Base-by-base conservation (phyloP, 2,888 invertebrate species). In the Germaria angustata region DNA sequence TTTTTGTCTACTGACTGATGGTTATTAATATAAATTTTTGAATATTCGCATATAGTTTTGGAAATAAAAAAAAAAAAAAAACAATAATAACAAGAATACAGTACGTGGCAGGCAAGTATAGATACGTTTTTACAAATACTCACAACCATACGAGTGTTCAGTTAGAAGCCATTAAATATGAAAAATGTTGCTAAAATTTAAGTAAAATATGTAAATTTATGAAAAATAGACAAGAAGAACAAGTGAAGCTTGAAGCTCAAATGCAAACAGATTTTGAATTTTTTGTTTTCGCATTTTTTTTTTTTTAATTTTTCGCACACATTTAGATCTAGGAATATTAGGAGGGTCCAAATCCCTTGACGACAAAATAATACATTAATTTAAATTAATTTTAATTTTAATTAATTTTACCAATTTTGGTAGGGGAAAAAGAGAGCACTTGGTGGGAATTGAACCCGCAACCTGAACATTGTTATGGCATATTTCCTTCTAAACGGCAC, bases 121-220 rank as follows among this genome's bases (percentile, higher is more conserved):
- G 5, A 28, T 5, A 34, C n/a, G 9, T 20, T 17, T 51, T 2
- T 4, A 24, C 24, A 17, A 17, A 44, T 7, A 44, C 22, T 53
- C 11, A 39, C 24, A 75, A n/a, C n/a, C 8, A 49, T 11, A 61
- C 53, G 28, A 8, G 9, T n/a, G 0, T 34, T 34, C 13, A 24
- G 28, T 51, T 71, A 46, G 44, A 59, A 71, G 36, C 53, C 24
- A 49, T 11, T 59, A 72, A 49, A 72, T 28, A 61, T 61, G 15
- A 65, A 63, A 53, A 68, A 57, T 53, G 0, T 41, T 49, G 28
- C 15, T 76, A 7, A 59, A 68, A 68, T 77, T 41, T 32, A 22
- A 76, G 71, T 61, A 55, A 77, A 75, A 82, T 79, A 79, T 82
- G 71, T 66, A 79, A 82, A 82, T 82, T 76, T 75, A 79, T 79